Evolutionary conservation across 2,113 vertebrate genomes (phyloP), one percentile per base, ranked within the genome.

Genomic region (Phoxinus phoxinus): DNA sequence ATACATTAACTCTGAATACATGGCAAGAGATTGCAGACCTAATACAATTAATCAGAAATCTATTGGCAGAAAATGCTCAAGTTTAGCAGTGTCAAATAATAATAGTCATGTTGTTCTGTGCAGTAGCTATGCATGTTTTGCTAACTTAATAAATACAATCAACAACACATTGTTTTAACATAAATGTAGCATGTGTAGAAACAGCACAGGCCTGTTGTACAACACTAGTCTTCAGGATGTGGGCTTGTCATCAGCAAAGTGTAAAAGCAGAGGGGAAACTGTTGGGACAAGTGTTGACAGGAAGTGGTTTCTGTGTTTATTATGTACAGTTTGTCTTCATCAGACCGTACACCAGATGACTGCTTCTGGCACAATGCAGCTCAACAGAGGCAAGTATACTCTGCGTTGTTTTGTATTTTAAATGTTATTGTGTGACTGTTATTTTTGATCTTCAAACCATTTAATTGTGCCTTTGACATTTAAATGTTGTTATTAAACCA

Each of bases 341-440:
- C 79, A 87, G 69, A 63, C 53, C 5, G 35, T 30, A 75, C 23
- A 25, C 19, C 53, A 65, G 4, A 0, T 53, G 67, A 51, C 44
- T 48, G 19, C 48, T 76, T 19, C 71, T 76, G 83, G 48, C 77
- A 23, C 41, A 17, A 88, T 88, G 87, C 35, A 63, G 84, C 37
- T 83, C 63, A n/a, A 1, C 13, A 65, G 67, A 78, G 87, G 87
- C 85, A 88, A 85, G 87, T 53, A 63, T 21, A 32, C 41, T 35
- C 0, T 10, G 11, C 10, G 19, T 53, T 25, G 11, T 58, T 19
- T 44, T 1, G 15, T 85, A 23, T 53, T 30, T 25, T 76, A 44
- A 85, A 75, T 88, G 9, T 35, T 15, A n/a, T 15, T 74, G 74
- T 48, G 0, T 2, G 11, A 25, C 11, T 3, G 4, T 37, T 37